Evolutionary conservation across 1,140 invertebrate genomes (phyloP).

Genomic region (Teleogryllus occipitalis): DNA sequence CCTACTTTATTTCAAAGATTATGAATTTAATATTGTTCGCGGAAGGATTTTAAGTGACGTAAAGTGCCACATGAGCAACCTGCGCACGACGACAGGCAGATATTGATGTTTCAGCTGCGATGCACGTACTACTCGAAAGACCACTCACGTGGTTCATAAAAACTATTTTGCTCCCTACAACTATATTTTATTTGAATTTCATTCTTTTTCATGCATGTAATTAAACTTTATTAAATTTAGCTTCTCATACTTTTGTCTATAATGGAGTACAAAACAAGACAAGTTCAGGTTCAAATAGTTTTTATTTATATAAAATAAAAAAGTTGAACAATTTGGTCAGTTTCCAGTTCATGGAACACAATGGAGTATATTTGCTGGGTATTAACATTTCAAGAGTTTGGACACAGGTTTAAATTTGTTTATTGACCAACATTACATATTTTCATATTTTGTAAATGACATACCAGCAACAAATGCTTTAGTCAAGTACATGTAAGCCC

Average conservation of each 20-base stretch:
- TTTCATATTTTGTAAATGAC: not conserved
- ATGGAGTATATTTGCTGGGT: too few relatives aligned
- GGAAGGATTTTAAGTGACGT: conserved; percentile 10
- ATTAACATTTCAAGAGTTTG: too few relatives aligned
- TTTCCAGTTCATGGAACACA: too few relatives aligned
- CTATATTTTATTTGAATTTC: too few relatives aligned
- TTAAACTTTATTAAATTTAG: too few relatives aligned
- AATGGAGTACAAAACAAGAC: not conserved
- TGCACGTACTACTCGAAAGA: not conserved
- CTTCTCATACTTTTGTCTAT: not conserved
- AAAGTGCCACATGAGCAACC: conserved; percentile 22
- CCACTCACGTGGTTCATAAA: not conserved
- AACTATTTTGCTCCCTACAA: not conserved
- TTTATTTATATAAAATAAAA: not conserved
- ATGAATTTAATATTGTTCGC: not conserved
- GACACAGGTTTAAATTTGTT: too few relatives aligned
- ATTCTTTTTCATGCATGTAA: too few relatives aligned
- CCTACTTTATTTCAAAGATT: not conserved
- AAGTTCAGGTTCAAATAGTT: not conserved
- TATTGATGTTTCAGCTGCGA: conserved; percentile 15
- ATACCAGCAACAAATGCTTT: conserved; percentile 31
- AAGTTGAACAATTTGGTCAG: not conserved
- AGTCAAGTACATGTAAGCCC: conserved; percentile 80
- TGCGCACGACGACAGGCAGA: conserved; percentile 16
- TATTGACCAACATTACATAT: too few relatives aligned